These are phyloP conservation scores for Tringa solitaria DNA, from an alignment of 2,113 vertebrate genomes.

Conservation along the genomic window DNA sequence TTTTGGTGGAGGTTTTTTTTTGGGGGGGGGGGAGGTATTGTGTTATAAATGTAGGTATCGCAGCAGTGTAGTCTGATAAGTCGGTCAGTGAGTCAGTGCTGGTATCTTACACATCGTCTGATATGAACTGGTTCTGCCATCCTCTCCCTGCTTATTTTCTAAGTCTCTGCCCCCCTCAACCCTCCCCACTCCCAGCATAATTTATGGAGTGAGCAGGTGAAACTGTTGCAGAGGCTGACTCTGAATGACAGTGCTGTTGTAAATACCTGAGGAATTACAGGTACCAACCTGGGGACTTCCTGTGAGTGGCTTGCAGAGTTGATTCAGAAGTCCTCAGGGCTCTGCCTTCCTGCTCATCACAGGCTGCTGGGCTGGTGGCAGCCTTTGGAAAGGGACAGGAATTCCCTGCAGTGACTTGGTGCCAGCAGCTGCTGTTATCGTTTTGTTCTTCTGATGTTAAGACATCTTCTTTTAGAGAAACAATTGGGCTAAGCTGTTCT, in stretches of 20 bases:
- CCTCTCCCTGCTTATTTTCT: neutral
- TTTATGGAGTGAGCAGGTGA: neutral
- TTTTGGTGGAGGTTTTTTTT: neutral
- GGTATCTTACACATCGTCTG: neutral
- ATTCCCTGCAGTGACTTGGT: neutral
- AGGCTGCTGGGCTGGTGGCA: neutral
- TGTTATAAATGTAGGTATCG: neutral
- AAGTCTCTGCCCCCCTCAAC: neutral
- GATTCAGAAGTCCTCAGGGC: neutral
- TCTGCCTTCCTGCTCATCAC: neutral
- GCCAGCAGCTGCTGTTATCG: neutral
- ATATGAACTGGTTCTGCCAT: neutral
- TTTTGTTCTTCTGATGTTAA: neutral
- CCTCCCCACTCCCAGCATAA: neutral
- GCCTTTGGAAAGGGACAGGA: neutral
- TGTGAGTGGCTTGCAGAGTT: neutral
- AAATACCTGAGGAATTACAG: neutral
- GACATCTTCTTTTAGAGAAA: neutral
- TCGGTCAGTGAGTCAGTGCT: neutral
- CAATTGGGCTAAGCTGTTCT: neutral
- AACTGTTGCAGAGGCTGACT: neutral
- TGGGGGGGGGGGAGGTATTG: neutral
- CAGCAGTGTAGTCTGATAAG: neutral
- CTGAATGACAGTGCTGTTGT: rapidly evolving
- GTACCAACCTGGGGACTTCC: neutral